Base-by-base conservation (phyloP, 2,113 vertebrate genomes). In the Greenwoodochromis staneri region DNA sequence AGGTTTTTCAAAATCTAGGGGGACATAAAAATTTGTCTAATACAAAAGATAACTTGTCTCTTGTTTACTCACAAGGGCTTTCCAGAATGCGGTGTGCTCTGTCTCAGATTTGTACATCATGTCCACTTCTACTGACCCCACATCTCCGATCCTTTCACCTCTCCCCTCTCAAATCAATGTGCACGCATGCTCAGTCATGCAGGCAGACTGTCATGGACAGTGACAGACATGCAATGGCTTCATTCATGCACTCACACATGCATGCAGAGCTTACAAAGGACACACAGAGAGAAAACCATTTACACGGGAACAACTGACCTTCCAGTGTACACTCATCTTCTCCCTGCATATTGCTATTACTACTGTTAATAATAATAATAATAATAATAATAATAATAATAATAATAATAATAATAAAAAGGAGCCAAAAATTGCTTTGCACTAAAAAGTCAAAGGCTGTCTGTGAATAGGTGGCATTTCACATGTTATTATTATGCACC, bases 121-220 rank as follows among this genome's bases (percentile, higher is more conserved):
- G 69, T 88, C 91, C 63, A 49, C 34, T 66, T 92, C 78, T 47
- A 87, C 87, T 86, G 89, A 84, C 85, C 83, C 29, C 80, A 53
- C 57, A 84, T 82, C 85, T 87, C 87, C 71, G 24, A 73, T 90
- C 29, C 87, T 85, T 81, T 85, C 86, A 89, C 81, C 85, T 87
- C 87, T 88, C 86, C 88, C 83, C 36, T 85, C 53, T 85, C 36
- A 45, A 83, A 80, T 86, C 92, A 40, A 80, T 87, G 53, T 36
- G 76, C 80, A 87, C 87, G 88, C 88, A 87, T 80, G 84, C 85
- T 76, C 92, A 81, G 83, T 85, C 92, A 93, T 83, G 91, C 89
- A 85, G 84, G 86, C 87, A 91, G 81, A 91, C 81, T 54, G 27
- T 55, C 90, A 91, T 78, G 29, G 29, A 61, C 42, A 89, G 54